Evolutionary conservation across 1,140 invertebrate genomes (phyloP).

Genomic region (Eciton burchellii): DNA sequence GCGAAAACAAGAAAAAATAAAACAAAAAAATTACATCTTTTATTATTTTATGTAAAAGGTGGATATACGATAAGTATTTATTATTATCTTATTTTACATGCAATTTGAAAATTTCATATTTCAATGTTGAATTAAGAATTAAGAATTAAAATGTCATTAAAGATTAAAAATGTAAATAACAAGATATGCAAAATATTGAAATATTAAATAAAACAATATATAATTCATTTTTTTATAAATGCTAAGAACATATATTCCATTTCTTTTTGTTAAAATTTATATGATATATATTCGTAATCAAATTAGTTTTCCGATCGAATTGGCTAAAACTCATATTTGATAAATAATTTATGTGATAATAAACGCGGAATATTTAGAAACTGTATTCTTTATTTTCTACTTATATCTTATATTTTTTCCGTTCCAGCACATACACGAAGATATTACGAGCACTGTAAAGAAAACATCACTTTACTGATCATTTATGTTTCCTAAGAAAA

Average conservation of each 20-base stretch:
- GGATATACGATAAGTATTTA: neutral
- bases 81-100: neutral
- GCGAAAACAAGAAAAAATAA: too few species aligned
- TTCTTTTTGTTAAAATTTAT: too few species aligned
- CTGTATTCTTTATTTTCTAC: neutral
- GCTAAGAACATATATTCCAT: too few species aligned
- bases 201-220: neutral
- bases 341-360: neutral
- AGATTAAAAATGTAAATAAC: neutral
- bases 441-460: conserved; percentile 12
- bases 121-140: too few species aligned
- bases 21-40: too few species aligned
- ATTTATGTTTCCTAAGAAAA: neutral
- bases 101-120: neutral
- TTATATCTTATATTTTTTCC: conserved; percentile 17
- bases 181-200: too few species aligned
- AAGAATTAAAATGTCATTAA: neutral
- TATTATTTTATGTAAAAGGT: neutral
- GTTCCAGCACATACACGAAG: conserved; percentile 18
- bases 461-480: neutral
- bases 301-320: neutral
- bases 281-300: neutral
- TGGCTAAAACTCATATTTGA: neutral
- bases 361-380: neutral
- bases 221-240: too few species aligned